phyloP scores from a whole-genome alignment of 2,888 invertebrate genomes.

The Eupithecia subfuscata region DNA sequence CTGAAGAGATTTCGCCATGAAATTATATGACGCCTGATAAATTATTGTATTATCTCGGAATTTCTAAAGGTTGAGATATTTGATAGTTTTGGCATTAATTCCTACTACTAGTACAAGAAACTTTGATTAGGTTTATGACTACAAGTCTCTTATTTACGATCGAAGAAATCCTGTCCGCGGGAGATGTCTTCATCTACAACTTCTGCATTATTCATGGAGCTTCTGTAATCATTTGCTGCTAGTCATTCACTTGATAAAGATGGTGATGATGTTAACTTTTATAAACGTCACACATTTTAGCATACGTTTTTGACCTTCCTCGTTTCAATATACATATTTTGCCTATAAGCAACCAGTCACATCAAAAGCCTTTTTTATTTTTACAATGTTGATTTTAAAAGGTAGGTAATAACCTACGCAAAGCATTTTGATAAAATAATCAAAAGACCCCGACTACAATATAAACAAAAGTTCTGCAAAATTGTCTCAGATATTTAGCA shows the following conservation, averaged over 20 bases:
- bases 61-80: slow-evolving; percentile 41
- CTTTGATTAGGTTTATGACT: slow-evolving; percentile 14
- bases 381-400: neutral
- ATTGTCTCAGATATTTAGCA: neutral
- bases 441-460: neutral
- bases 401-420: neutral
- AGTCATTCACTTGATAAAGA: neutral
- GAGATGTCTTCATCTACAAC: slow-evolving; percentile 24
- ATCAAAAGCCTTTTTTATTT: neutral
- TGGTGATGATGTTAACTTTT: neutral
- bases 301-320: neutral
- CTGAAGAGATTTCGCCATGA: slow-evolving; percentile 62
- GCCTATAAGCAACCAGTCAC: neutral
- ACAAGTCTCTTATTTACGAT: slow-evolving; percentile 18
- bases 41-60: slow-evolving; percentile 59
- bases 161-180: slow-evolving; percentile 16
- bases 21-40: slow-evolving; percentile 63
- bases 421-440: neutral
- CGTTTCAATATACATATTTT: neutral
- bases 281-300: neutral
- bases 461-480: neutral
- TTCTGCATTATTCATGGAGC: slow-evolving; percentile 41
- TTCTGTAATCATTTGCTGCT: slow-evolving; percentile 1
- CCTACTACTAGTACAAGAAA: slow-evolving; percentile 7
- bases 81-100: neutral